phyloP scores from a whole-genome alignment of 1,140 invertebrate species.

The Drosophila baimaii region DNA sequence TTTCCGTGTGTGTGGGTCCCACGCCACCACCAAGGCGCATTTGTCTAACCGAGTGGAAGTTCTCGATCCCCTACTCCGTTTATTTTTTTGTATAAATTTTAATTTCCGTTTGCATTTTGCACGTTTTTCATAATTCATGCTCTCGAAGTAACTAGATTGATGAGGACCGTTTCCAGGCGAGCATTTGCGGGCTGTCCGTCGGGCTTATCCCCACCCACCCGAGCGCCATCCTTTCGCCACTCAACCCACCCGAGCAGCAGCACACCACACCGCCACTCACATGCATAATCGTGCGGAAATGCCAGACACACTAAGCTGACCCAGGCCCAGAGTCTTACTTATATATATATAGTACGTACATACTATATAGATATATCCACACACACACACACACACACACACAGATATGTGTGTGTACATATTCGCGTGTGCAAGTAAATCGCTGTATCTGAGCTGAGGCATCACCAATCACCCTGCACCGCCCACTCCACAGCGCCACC shows the following conservation, averaged over 20 bases:
- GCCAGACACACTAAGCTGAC: conserved; percentile 79
- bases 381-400: not conserved
- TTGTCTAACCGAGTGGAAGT: conserved; percentile 80
- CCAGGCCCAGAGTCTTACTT: conserved; percentile 75
- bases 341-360: conserved; percentile 60
- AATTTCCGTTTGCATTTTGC: conserved; percentile 82
- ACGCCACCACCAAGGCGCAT: conserved; percentile 45
- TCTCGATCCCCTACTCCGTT: conserved; percentile 17
- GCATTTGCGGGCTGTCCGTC: conserved; percentile 41
- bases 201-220: conserved; percentile 53
- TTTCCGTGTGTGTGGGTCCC: conserved; percentile 48
- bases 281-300: conserved; percentile 80
- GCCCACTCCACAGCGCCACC: conserved; percentile 11
- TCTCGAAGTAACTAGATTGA: conserved; percentile 79
- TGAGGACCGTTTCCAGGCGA: conserved; percentile 62
- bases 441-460: conserved; percentile 50
- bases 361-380: conserved; percentile 21
- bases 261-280: conserved; percentile 59
- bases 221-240: not conserved
- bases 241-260: conserved; percentile 15
- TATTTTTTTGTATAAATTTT: conserved; percentile 69
- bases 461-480: conserved; percentile 60
- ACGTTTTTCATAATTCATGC: conserved; percentile 82
- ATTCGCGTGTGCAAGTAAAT: conserved; percentile 56
- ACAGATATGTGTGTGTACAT: conserved; percentile 11